These are phyloP conservation scores for Erinaceus europaeus DNA, from an alignment of 2,113 vertebrate species.

Conservation along the genomic window DNA sequence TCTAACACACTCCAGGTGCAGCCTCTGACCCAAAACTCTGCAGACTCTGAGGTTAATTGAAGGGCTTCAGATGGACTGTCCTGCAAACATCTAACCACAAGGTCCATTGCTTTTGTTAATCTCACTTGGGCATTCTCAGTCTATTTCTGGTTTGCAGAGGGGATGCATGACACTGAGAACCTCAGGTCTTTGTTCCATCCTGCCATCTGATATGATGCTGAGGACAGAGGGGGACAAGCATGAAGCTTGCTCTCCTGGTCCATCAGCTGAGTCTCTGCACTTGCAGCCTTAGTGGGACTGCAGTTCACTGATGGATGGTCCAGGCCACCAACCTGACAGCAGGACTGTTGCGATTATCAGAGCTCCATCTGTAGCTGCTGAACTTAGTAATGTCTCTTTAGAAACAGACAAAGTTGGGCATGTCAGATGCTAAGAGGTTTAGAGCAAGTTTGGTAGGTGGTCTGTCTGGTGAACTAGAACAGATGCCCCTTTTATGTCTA, in stretches of 20 bases:
- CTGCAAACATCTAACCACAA: no score
- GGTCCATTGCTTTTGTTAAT: not conserved
- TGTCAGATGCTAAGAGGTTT: not conserved
- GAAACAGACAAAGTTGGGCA: not conserved
- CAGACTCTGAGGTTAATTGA: not conserved
- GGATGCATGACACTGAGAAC: not conserved
- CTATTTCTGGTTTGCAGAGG: not conserved
- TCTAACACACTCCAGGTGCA: not conserved
- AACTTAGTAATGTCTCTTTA: slow-evolving; percentile 23
- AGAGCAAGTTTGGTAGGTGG: slow-evolving; percentile 3
- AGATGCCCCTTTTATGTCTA: slow-evolving; percentile 8
- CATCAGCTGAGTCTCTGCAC: not conserved
- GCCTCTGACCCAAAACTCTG: not conserved
- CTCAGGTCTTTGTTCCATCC: not conserved
- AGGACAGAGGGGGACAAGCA: not conserved
- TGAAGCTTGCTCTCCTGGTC: not conserved
- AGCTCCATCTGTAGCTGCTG: not conserved
- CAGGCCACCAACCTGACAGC: not conserved
- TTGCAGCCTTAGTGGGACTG: not conserved
- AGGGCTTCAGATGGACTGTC: not conserved
- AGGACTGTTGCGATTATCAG: not conserved
- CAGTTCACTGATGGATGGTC: not conserved
- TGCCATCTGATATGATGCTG: no score
- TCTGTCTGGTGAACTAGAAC: not conserved
- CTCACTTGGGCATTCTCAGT: rapidly evolving